phyloP scores from a whole-genome alignment of 2,113 vertebrate species.

The Silurus glanis region DNA sequence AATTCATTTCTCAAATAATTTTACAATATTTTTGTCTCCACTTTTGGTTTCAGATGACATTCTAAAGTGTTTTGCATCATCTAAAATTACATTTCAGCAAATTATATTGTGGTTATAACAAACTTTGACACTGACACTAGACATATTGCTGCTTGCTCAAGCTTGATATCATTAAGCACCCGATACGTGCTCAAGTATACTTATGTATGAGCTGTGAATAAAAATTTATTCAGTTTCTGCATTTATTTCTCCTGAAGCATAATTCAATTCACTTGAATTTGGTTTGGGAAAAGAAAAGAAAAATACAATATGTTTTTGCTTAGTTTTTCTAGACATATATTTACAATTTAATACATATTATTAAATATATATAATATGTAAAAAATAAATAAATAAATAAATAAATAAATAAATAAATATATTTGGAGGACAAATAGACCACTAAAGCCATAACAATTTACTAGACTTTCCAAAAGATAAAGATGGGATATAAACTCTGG shows the following conservation, averaged over 20 bases:
- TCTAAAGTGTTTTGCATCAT: background rate
- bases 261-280: background rate
- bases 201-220: background rate
- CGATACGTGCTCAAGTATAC: too few species aligned
- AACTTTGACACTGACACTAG: background rate
- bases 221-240: background rate
- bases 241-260: background rate
- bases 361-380: background rate
- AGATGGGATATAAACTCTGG: constrained; percentile 10
- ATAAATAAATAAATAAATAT: too few species aligned
- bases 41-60: background rate
- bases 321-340: background rate
- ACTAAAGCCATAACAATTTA: background rate
- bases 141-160: background rate
- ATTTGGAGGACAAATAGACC: background rate
- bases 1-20: background rate
- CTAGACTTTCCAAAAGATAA: constrained; percentile 8
- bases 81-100: background rate
- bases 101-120: background rate
- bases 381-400: too few species aligned
- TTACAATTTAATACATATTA: background rate
- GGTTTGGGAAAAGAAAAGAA: background rate
- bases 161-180: background rate
- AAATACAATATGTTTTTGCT: background rate
- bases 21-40: background rate